phyloP scores from a whole-genome alignment of 2,888 invertebrate genomes.

The Trypoxylon attenuatum region DNA sequence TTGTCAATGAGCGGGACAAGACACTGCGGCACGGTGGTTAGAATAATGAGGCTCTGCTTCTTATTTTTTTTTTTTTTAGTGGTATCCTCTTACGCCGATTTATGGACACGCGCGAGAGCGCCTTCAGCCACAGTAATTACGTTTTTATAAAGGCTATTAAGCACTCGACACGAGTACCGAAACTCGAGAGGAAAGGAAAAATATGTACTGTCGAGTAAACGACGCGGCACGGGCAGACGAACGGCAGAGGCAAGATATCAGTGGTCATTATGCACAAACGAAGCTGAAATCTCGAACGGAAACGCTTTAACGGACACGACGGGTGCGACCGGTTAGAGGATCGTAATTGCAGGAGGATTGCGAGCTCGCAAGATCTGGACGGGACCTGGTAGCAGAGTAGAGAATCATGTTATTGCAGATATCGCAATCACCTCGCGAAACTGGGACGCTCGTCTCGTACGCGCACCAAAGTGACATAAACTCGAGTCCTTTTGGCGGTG shows the following conservation, averaged over 20 bases:
- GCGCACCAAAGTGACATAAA: conserved; percentile 10
- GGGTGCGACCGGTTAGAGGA: conserved; percentile 18
- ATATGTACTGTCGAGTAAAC: neutral
- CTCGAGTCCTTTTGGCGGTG: neutral
- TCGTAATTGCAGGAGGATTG: conserved; percentile 44
- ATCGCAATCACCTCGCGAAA: conserved; percentile 44
- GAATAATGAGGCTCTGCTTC: neutral
- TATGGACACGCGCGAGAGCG: neutral
- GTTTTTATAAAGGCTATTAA: conserved; percentile 1
- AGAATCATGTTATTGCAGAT: conserved; percentile 57
- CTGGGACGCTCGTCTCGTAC: conserved; percentile 8
- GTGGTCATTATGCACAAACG: conserved; percentile 19
- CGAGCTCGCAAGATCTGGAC: conserved; percentile 17
- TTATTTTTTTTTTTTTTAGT: neutral
- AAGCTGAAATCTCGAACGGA: conserved; percentile 25
- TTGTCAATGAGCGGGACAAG: conserved; percentile 54
- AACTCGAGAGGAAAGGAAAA: neutral
- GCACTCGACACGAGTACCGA: neutral
- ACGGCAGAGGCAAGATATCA: conserved; percentile 6
- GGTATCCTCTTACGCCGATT: neutral
- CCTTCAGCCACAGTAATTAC: no score
- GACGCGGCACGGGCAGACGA: neutral
- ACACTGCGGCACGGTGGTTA: neutral
- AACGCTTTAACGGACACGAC: conserved; percentile 36
- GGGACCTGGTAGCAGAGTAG: conserved; percentile 37